Percentiles rank a stretch among this genome's conserved stretches.
Evolutionary conservation across 2,888 invertebrate genomes (phyloP).

Genomic region (Plagodis pulveraria): DNA sequence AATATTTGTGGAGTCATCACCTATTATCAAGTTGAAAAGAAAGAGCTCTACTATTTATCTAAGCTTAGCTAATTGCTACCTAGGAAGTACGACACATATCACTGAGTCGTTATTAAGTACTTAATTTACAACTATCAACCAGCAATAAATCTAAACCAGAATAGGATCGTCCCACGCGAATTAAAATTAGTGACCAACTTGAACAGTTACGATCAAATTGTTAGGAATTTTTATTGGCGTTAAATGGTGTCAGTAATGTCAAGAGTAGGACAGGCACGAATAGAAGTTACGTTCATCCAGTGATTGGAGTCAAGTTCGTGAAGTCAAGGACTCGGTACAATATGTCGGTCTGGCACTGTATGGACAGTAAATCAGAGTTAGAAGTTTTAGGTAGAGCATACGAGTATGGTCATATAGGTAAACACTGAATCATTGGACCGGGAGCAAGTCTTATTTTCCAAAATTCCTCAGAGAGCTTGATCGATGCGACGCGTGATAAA

Average conservation of each 20-base stretch:
- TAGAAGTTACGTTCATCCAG: slow-evolving; percentile 4
- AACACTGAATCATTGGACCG: too few species aligned
- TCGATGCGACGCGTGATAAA: too few species aligned
- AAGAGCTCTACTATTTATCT: too few species aligned
- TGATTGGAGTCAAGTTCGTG: slow-evolving; percentile 26
- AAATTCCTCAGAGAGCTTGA: too few species aligned
- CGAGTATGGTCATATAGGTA: too few species aligned
- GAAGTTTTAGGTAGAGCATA: too few species aligned
- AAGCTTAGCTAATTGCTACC: too few species aligned
- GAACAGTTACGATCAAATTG: slow-evolving; percentile 12
- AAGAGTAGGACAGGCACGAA: slow-evolving; percentile 5
- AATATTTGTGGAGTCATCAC: too few species aligned
- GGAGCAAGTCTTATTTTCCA: too few species aligned
- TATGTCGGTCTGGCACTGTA: background rate
- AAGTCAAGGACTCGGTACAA: slow-evolving; percentile 5
- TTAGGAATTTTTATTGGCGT: slow-evolving; percentile 8
- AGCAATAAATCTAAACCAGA: background rate
- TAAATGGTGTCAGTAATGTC: slow-evolving; percentile 23
- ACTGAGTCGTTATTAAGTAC: background rate
- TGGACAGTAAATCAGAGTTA: slow-evolving; percentile 6
- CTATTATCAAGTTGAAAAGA: too few species aligned
- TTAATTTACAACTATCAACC: background rate
- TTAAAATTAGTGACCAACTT: slow-evolving; percentile 11
- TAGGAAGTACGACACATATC: background rate
- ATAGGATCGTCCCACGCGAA: slow-evolving; percentile 12